A percentile compares a stretch with the other conserved stretches of the same genome.
Conservation (phyloP, 1,140 invertebrate species). For the Tetramorium alpestre region DNA sequence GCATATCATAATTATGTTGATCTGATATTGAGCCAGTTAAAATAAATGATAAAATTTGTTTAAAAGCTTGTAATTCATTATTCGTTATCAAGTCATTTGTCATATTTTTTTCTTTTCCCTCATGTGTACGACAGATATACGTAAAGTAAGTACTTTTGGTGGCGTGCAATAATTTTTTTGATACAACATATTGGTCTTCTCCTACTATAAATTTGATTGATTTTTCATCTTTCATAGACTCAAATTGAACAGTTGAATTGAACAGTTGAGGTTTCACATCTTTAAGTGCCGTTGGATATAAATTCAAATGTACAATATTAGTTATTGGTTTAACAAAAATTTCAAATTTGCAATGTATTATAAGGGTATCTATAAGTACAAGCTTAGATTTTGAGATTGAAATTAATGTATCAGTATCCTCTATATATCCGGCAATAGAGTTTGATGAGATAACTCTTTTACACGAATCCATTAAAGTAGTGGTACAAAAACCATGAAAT, state of each 20-base stretch:
- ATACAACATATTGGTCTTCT: background rate
- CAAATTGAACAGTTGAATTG: background rate
- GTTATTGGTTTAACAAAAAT: background rate
- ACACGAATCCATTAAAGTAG: background rate
- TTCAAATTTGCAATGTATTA: background rate
- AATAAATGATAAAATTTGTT: background rate
- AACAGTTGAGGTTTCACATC: no score
- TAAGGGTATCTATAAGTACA: background rate
- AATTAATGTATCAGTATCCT: background rate
- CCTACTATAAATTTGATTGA: background rate
- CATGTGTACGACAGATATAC: background rate
- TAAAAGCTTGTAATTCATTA: background rate
- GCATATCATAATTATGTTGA: background rate
- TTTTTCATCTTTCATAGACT: background rate
- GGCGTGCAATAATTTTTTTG: background rate
- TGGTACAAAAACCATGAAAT: background rate
- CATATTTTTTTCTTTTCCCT: background rate
- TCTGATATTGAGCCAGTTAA: background rate
- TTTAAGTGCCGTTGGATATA: background rate
- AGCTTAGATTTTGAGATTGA: no score
- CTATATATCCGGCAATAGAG: background rate
- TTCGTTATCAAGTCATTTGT: background rate
- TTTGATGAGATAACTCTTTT: background rate
- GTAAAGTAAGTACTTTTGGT: background rate
- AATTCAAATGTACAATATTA: background rate